phyloP scores from a whole-genome alignment of 2,113 vertebrate genomes.

The Tylochromis polylepis region DNA sequence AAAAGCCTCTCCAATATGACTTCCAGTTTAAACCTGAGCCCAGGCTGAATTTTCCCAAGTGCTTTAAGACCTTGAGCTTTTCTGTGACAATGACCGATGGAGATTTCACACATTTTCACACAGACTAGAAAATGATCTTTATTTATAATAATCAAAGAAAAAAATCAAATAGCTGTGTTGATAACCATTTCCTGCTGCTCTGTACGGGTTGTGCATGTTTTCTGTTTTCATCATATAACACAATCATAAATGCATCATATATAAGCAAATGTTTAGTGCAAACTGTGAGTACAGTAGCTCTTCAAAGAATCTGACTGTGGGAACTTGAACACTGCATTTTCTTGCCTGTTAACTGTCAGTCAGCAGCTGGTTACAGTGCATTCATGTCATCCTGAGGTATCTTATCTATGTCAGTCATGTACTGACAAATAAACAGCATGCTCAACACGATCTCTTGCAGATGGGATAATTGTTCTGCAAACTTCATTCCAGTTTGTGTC shows the following conservation, averaged over 20 bases:
- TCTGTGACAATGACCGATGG: background rate
- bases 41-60: background rate
- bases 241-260: too few relatives aligned
- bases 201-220: background rate
- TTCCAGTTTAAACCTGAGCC: slow-evolving; percentile 19
- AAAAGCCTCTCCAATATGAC: slow-evolving; percentile 22
- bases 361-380: slow-evolving; percentile 39
- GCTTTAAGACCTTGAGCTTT: background rate
- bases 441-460: background rate
- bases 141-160: background rate
- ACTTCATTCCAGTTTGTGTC: background rate
- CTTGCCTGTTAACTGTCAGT: slow-evolving; percentile 16
- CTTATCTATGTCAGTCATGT: slow-evolving; percentile 30
- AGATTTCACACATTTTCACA: background rate
- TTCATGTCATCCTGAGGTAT: slow-evolving; percentile 19
- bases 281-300: background rate
- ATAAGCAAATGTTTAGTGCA: background rate
- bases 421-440: background rate
- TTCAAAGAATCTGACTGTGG: background rate
- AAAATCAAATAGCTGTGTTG: background rate
- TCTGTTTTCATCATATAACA: background rate
- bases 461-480: background rate
- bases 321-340: background rate
- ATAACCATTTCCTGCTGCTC: background rate
- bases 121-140: background rate